Evolutionary conservation across 2,797 vertebrate species (phyloP).

Genomic region (Tenualosa thibaudeaui): DNA sequence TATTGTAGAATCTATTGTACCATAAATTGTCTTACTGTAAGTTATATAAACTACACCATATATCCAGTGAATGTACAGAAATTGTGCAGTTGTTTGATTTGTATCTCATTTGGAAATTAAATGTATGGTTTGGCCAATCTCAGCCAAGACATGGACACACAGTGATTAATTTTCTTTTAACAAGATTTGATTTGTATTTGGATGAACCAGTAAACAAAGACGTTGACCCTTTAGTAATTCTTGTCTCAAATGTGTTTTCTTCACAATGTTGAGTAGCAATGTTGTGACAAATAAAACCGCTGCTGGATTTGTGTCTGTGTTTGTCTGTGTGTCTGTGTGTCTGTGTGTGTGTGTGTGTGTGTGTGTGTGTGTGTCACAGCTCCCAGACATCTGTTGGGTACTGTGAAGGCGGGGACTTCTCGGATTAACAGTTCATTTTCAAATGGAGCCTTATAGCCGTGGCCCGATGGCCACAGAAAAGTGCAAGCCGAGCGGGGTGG

Average conservation of each 20-base stretch:
- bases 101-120: no score
- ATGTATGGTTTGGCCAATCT: neutral
- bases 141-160: neutral
- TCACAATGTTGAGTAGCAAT: neutral
- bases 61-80: no score
- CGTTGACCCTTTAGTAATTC: neutral
- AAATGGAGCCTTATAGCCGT: neutral
- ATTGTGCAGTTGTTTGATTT: no score
- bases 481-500: constrained; percentile 51
- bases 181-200: no score
- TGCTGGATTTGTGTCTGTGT: neutral
- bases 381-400: constrained; percentile 5
- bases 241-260: neutral
- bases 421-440: constrained; percentile 14
- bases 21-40: no score
- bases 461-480: neutral
- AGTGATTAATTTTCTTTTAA: neutral
- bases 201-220: no score
- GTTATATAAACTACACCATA: no score
- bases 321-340: neutral
- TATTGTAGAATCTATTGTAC: no score
- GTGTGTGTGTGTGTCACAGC: neutral
- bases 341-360: neutral
- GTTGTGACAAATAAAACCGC: neutral
- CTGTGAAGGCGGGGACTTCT: neutral